These are phyloP conservation scores for Neopipo cinnamomea DNA, from an alignment of 2,113 vertebrate genomes.

Conservation along the genomic window DNA sequence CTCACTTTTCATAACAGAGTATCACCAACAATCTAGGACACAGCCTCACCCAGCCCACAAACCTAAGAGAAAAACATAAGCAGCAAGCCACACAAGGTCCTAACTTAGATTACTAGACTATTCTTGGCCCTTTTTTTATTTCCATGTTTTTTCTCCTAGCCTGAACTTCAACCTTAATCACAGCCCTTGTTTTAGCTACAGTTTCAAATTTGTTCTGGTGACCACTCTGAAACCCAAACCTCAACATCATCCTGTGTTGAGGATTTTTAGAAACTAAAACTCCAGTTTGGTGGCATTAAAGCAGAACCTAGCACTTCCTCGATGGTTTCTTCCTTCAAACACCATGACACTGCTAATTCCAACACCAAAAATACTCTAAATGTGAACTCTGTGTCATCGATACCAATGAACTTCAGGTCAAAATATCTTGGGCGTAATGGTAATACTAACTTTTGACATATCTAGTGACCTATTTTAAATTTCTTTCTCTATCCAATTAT, in stretches of 20 bases:
- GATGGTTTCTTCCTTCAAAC: background rate
- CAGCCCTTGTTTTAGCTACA: background rate
- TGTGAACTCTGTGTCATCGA: background rate
- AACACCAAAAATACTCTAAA: background rate
- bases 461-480: background rate
- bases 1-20: background rate
- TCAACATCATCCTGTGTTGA: background rate
- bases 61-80: background rate
- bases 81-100: background rate
- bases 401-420: background rate
- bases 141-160: background rate
- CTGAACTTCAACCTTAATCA: constrained; percentile 25
- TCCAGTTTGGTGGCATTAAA: background rate
- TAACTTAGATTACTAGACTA: background rate
- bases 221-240: background rate
- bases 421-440: background rate
- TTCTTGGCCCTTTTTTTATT: background rate
- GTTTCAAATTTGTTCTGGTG: background rate
- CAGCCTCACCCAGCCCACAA: background rate
- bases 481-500: background rate
- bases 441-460: background rate
- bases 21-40: background rate
- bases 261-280: constrained; percentile 25
- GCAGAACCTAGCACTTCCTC: background rate
- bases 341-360: background rate